These are phyloP conservation scores for Corythornis vintsioides DNA, from an alignment of 2,113 vertebrate species.

Conservation along the genomic window DNA sequence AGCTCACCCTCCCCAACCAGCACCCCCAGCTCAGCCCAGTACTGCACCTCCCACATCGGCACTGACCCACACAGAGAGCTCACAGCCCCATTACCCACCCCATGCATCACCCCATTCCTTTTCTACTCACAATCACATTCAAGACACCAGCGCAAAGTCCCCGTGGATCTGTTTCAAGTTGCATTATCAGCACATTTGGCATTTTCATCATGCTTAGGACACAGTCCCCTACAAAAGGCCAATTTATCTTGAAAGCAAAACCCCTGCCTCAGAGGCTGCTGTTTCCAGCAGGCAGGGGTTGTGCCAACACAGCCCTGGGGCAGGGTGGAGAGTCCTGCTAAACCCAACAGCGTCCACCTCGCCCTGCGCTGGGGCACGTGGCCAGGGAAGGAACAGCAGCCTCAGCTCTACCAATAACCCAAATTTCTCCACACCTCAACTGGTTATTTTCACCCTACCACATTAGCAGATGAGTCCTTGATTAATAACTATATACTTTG, in stretches of 20 bases:
- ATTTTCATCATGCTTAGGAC: constrained; percentile 31
- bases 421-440: not conserved
- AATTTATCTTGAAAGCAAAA: constrained; percentile 8
- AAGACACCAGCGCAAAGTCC: not conserved
- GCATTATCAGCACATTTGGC: constrained; percentile 50
- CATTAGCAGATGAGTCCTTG: not conserved
- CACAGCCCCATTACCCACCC: not conserved
- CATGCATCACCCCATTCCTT: not conserved
- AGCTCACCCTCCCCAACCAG: not conserved
- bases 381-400: not conserved
- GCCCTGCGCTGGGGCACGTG: not conserved
- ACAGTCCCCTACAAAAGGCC: not conserved
- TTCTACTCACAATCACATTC: not conserved
- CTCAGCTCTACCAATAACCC: not conserved
- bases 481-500: not conserved
- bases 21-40: not conserved
- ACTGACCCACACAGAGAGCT: not conserved
- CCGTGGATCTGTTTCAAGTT: not conserved
- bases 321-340: not conserved
- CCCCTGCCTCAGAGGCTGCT: not conserved
- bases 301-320: not conserved
- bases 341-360: not conserved
- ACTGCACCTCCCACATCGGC: not conserved
- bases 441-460: not conserved
- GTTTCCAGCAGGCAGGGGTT: not conserved